Evolutionary conservation across 30 jellyfish, hydroid and myxozoan genomes (phyloP).

Genomic region (Aurelia aurita complex sp. Pacific): DNA sequence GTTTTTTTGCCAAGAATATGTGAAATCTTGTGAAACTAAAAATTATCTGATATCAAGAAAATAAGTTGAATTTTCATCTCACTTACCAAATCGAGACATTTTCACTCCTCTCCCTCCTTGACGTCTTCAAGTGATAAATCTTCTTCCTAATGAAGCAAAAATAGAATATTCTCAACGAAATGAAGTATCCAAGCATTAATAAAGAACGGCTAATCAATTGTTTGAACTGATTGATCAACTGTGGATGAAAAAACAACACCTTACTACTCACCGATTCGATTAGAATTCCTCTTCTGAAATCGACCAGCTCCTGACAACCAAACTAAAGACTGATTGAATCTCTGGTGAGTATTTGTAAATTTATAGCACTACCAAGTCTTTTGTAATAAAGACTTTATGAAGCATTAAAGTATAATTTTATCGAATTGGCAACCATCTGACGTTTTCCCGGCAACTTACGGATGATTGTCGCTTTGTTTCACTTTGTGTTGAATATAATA

Average conservation of each 20-base stretch:
- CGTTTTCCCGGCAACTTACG: constrained; percentile 74
- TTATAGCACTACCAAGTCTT: constrained; percentile 23
- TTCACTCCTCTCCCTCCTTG: not conserved
- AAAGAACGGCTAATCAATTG: constrained; percentile 43
- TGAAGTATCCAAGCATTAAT: not conserved
- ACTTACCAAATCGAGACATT: constrained; percentile 11
- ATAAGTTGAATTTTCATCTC: not conserved
- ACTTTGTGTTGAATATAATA: constrained; percentile 15
- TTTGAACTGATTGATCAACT: not conserved
- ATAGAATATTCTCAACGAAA: not conserved
- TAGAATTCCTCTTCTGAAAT: constrained; percentile 23
- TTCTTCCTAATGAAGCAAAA: constrained; percentile 4
- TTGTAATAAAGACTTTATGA: constrained; percentile 31
- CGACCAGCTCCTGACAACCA: constrained; percentile 64
- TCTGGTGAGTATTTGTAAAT: constrained; percentile 24
- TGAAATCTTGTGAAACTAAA: not conserved
- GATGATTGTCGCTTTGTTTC: constrained; percentile 41
- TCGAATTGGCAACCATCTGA: constrained; percentile 56
- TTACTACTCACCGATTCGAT: constrained; percentile 49
- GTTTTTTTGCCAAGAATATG: too few relatives aligned
- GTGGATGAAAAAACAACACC: constrained; percentile 5
- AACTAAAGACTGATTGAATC: constrained; percentile 5
- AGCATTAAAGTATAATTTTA: constrained; percentile 20
- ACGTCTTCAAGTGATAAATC: not conserved
- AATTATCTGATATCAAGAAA: not conserved